phyloP scores from a whole-genome alignment of 2,113 vertebrate species.

The Struthidea cinerea region DNA sequence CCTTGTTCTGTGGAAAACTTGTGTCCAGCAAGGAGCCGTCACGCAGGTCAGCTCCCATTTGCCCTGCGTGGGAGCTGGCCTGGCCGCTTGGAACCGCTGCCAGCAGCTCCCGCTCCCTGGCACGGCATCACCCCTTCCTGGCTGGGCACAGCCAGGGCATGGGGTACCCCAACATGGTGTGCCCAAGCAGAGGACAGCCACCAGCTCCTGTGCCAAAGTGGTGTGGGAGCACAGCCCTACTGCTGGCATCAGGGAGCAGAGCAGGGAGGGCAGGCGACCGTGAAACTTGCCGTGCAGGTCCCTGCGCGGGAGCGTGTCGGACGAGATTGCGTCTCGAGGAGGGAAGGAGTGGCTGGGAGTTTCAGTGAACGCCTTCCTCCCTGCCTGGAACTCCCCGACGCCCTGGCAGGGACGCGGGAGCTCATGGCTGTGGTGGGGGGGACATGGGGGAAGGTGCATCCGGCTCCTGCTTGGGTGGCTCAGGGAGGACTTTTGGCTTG shows the following conservation, averaged over 20 bases:
- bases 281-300: constrained; percentile 50
- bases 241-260: not conserved
- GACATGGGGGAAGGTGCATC: not conserved
- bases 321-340: constrained; percentile 34
- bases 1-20: not conserved
- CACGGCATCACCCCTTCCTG: not conserved
- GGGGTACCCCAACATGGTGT: not conserved
- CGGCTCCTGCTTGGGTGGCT: not conserved
- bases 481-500: not conserved
- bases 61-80: not conserved
- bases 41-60: not conserved
- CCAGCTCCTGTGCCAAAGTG: not conserved
- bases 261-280: not conserved
- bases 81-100: fast-evolving
- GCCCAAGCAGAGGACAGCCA: not conserved
- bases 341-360: constrained; percentile 43
- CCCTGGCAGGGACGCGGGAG: not conserved
- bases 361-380: constrained; percentile 39
- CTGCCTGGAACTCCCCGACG: not conserved
- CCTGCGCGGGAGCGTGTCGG: not conserved
- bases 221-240: not conserved
- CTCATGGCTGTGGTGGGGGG: fast-evolving
- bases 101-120: not conserved
- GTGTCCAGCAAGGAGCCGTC: not conserved
- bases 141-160: not conserved